Conservation (phyloP, 2,113 vertebrate genomes). For the Anoura caudifer region DNA sequence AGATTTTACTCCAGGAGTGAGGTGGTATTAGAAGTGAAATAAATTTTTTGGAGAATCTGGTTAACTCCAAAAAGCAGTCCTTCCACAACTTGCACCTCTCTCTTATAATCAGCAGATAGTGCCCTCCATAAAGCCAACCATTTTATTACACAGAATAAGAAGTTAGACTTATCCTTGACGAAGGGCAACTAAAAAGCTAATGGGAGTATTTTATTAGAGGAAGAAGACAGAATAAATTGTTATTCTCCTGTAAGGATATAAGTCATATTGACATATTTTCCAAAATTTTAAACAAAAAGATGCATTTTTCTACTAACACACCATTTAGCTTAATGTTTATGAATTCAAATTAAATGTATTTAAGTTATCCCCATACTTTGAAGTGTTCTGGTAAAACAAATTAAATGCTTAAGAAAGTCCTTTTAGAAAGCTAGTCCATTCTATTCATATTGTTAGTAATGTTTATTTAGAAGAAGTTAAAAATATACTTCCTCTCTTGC, state of each 20-base stretch:
- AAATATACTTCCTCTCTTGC: no score
- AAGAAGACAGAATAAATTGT: neutral
- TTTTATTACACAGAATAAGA: neutral
- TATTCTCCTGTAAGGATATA: neutral
- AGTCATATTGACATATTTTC: neutral
- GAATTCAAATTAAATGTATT: neutral
- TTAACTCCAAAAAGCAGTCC: neutral
- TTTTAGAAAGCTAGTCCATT: neutral
- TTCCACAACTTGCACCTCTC: neutral
- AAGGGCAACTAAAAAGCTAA: constrained; percentile 29
- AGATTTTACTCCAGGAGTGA: neutral
- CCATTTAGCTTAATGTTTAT: neutral
- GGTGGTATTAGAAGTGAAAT: neutral
- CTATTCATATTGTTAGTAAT: neutral
- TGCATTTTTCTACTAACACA: neutral
- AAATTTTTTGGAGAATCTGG: neutral
- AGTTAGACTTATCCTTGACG: neutral
- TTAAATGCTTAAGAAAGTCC: neutral
- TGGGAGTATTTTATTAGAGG: neutral
- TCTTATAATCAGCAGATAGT: constrained; percentile 60
- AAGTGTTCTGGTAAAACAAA: neutral
- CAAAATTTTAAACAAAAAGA: neutral
- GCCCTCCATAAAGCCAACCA: constrained; percentile 55
- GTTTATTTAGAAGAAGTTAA: neutral
- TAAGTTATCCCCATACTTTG: neutral